Conservation (phyloP, 2,797 vertebrate species). For the Eulemur albifrons region DNA sequence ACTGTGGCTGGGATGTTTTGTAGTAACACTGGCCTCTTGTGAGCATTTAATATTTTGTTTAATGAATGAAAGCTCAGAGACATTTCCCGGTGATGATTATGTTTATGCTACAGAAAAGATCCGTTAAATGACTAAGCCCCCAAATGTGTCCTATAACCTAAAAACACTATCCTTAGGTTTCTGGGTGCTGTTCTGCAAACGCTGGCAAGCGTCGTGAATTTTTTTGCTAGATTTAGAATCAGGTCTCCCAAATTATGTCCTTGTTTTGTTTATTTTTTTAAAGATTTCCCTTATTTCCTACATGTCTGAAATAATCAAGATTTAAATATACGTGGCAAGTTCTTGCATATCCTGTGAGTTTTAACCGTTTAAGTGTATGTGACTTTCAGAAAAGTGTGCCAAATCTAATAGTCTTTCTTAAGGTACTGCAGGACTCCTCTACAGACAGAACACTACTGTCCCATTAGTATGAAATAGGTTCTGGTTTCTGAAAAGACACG, state of each 20-base stretch:
- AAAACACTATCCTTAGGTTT: not conserved
- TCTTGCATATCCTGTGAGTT: not conserved
- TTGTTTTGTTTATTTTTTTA: not conserved
- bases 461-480: not conserved
- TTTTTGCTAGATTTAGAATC: not conserved
- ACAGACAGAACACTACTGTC: not conserved
- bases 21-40: not conserved
- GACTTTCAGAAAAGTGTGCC: not conserved
- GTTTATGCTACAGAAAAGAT: not conserved
- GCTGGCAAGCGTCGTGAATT: not conserved
- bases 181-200: not conserved
- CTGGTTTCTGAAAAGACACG: not conserved
- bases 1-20: not conserved
- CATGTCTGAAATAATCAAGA: not conserved
- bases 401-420: not conserved
- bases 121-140: not conserved
- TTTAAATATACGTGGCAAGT: not conserved
- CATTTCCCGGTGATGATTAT: not conserved
- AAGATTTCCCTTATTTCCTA: not conserved
- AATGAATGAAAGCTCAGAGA: not conserved
- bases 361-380: accelerated
- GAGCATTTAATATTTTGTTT: not conserved
- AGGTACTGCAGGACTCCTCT: not conserved
- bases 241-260: not conserved
- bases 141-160: not conserved